These are phyloP conservation scores for Lipotes vexillifer DNA, from an alignment of 2,113 vertebrate genomes.

Conservation along the genomic window DNA sequence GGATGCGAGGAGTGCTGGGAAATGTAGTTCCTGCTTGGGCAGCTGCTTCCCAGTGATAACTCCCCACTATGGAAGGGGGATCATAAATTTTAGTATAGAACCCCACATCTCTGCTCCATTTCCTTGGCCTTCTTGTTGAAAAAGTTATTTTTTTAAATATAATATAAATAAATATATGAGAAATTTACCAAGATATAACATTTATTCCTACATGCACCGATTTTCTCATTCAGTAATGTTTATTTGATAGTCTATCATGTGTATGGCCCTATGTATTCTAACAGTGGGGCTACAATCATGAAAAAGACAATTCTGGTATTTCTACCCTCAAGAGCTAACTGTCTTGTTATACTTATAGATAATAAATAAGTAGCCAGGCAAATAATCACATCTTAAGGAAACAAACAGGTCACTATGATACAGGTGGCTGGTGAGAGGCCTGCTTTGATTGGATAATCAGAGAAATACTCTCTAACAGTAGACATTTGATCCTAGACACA, in stretches of 20 bases:
- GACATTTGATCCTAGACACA: neutral
- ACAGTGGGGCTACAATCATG: neutral
- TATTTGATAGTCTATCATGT: neutral
- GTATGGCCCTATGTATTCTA: neutral
- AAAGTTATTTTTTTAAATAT: neutral
- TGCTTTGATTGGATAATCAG: neutral
- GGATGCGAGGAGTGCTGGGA: neutral
- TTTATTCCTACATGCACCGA: neutral
- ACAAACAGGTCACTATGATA: neutral
- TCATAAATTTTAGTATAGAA: neutral
- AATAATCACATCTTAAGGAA: neutral
- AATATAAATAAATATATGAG: neutral
- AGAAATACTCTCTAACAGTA: neutral
- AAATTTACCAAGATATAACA: neutral
- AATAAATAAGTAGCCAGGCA: neutral
- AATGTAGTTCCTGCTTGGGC: neutral
- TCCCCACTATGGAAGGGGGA: neutral
- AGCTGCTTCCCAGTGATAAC: neutral
- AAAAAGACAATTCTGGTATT: neutral
- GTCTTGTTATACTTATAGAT: neutral
- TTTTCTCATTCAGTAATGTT: constrained; percentile 16
- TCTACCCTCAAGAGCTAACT: neutral
- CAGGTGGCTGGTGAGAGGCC: neutral
- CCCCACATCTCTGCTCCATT: neutral
- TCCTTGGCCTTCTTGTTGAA: neutral